Evolutionary conservation across 2,113 vertebrate genomes (phyloP).

Genomic region (Calypte anna): DNA sequence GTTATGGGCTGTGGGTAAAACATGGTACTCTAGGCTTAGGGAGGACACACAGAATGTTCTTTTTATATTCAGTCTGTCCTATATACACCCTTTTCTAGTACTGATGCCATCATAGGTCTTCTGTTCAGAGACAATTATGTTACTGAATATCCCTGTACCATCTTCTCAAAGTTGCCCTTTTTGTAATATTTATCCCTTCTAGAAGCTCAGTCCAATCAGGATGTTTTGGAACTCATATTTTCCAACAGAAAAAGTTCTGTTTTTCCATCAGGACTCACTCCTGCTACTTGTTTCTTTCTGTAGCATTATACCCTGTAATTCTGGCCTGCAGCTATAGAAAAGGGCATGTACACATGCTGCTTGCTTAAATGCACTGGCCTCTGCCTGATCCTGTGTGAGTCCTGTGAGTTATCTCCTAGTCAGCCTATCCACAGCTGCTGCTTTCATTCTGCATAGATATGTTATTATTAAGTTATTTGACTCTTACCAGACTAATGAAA

Average conservation of each 20-base stretch:
- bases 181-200: neutral
- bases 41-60: neutral
- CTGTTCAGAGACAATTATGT: neutral
- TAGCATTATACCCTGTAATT: neutral
- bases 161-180: neutral
- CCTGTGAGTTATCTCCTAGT: neutral
- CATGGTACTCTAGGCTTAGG: neutral
- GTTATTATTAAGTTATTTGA: neutral
- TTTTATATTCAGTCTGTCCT: too few species aligned
- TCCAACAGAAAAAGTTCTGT: neutral
- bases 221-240: neutral
- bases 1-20: neutral
- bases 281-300: neutral
- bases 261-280: neutral
- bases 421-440: neutral
- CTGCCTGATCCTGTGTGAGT: neutral
- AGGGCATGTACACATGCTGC: fast-evolving
- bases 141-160: neutral
- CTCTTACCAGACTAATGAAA: neutral
- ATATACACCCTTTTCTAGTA: neutral
- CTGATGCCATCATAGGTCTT: neutral
- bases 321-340: neutral
- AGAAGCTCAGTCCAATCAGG: neutral
- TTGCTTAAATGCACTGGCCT: neutral
- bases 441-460: neutral